Base-by-base conservation (phyloP, 2,888 invertebrate species). In the Drosophila tripunctata region DNA sequence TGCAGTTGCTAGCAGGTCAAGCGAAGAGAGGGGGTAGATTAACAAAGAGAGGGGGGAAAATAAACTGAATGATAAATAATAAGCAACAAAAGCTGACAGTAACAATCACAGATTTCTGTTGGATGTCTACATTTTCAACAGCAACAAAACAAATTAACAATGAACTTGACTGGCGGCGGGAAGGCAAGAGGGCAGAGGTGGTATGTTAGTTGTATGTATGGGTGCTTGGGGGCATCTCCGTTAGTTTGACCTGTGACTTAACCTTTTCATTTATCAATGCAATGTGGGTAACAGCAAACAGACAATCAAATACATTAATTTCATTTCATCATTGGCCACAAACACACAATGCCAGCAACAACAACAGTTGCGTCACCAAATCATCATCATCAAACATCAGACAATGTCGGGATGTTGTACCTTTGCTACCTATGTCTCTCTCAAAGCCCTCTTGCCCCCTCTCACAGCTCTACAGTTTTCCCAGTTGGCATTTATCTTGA, bases 401-500 rank as follows among this genome's bases (percentile, higher is more conserved):
- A 78, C 76, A 81, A 81, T 65, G 58, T 40, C 31, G 15, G 17
- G 10, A 35, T 31, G 24, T 35, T 1, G 4, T 17, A 0, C 7
- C 21, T 12, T 30, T 21, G 14, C 4, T 8, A 10, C 4, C 3
- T 15, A 12, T 1, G n/a, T 10, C n/a, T 12, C 21, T 15, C 41
- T 14, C 4, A 19, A 0, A 10, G 4, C 0, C 4, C 14, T n/a
- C 6, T 21, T 19, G 2, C 7, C 1, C 6, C 15, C 4, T 17
- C 19, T 19, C 38, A 7, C 19, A 36, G 30, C 24, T 21, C 5
- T 40, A 12, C 4, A 0, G 5, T 19, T 15, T 31, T 44, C 43
- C 45, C 57, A 51, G 68, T 50, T 75, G 75, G 62, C 84, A 86
- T 86, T 80, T 72, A 83, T 86, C 86, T 83, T 68, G 81, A 78